A percentile compares a stretch with the other conserved stretches of the same genome.
These are phyloP conservation scores for Eleginops maclovinus DNA, from an alignment of 2,113 vertebrate genomes.

Conservation along the genomic window DNA sequence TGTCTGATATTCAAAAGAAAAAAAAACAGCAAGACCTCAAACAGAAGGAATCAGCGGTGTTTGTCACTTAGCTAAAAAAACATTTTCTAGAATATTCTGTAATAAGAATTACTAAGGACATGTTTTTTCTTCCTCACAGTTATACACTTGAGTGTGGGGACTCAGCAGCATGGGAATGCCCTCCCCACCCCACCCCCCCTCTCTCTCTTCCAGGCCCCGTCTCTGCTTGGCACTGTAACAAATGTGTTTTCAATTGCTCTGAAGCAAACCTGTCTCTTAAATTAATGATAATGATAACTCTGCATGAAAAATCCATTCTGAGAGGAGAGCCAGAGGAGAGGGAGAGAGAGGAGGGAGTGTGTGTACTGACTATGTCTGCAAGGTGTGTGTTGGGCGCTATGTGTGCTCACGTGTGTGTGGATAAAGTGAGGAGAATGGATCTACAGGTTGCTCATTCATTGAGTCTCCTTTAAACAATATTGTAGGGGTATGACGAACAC, in stretches of 20 bases:
- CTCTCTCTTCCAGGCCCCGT: conserved; percentile 5
- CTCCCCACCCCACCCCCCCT: no score
- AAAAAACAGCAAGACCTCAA: neutral
- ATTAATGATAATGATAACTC: conserved; percentile 78
- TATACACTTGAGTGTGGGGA: conserved; percentile 20
- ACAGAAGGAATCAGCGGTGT: neutral
- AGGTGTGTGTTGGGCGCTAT: conserved; percentile 4
- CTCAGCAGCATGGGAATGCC: conserved; percentile 40
- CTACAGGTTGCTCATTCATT: conserved; percentile 47
- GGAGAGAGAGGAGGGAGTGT: neutral
- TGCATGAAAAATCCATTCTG: conserved; percentile 76
- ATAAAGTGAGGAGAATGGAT: conserved; percentile 24
- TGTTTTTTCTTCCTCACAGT: neutral
- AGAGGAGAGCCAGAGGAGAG: conserved; percentile 63
- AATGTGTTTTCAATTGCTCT: conserved; percentile 72
- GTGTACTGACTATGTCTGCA: neutral
- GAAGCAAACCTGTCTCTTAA: conserved; percentile 74
- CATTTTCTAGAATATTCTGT: neutral
- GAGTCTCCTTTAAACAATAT: conserved; percentile 32
- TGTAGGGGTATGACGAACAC: conserved; percentile 17
- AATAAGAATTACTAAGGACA: no score
- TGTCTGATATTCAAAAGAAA: neutral
- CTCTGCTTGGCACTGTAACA: conserved; percentile 56
- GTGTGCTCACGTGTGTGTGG: conserved; percentile 4
- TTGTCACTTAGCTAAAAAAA: neutral